phyloP scores from a whole-genome alignment of 2,888 invertebrate species.

The Thymelicus acteon region DNA sequence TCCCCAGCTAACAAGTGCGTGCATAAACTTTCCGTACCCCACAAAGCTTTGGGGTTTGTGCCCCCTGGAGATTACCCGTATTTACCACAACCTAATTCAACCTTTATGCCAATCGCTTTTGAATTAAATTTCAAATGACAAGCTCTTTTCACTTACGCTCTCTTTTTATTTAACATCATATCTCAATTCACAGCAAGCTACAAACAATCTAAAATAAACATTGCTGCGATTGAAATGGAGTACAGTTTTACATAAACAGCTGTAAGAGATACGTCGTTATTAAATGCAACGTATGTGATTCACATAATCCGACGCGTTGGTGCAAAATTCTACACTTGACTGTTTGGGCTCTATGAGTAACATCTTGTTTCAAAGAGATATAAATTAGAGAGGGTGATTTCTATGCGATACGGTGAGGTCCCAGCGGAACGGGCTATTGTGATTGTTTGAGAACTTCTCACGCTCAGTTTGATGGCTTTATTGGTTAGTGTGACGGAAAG shows the following conservation, averaged over 20 bases:
- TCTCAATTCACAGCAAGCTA: neutral
- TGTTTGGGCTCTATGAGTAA: constrained; percentile 64
- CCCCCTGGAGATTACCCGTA: constrained; percentile 70
- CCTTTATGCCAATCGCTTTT: constrained; percentile 42
- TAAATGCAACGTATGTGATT: constrained; percentile 63
- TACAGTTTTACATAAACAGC: neutral
- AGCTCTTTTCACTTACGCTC: neutral
- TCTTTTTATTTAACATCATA: neutral
- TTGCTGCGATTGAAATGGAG: constrained; percentile 32
- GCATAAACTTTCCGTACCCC: constrained; percentile 77
- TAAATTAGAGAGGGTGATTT: constrained; percentile 54
- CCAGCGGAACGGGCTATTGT: constrained; percentile 45
- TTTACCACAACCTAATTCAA: constrained; percentile 50
- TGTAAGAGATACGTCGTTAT: constrained; percentile 44
- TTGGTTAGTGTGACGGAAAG: constrained; percentile 57
- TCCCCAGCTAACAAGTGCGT: constrained; percentile 76
- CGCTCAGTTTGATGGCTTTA: constrained; percentile 56
- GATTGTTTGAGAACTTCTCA: constrained; percentile 59
- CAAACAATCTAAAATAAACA: neutral
- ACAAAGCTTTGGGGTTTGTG: constrained; percentile 73
- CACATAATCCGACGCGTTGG: constrained; percentile 74
- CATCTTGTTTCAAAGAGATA: constrained; percentile 70
- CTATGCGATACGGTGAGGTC: constrained; percentile 40
- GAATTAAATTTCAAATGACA: neutral
- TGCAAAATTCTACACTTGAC: constrained; percentile 80